A percentile compares a stretch with the other conserved stretches of the same genome.
Conservation (phyloP, 2,888 invertebrate species). For the Eupithecia abbreviata region DNA sequence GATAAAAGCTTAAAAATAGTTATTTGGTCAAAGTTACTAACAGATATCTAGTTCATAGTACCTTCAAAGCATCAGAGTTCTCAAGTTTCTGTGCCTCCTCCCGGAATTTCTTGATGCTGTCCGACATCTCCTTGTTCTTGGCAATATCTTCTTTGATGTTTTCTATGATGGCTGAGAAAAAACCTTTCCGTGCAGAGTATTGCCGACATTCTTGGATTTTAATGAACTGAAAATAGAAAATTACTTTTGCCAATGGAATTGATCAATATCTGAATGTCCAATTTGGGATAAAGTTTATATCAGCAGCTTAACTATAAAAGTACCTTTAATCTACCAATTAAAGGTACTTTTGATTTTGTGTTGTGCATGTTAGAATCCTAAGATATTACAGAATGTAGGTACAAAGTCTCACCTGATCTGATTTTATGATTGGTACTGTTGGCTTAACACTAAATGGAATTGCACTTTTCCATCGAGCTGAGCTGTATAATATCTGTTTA, state of each 20-base stretch:
- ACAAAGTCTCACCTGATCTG: slow-evolving; percentile 65
- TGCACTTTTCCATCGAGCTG: slow-evolving; percentile 77
- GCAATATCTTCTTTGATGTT: slow-evolving; percentile 97
- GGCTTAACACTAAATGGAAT: slow-evolving; percentile 70
- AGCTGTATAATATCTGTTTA: slow-evolving; percentile 74
- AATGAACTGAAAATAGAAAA: slow-evolving; percentile 53
- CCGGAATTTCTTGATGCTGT: slow-evolving; percentile 96
- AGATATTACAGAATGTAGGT: neutral
- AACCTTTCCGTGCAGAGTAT: slow-evolving; percentile 84
- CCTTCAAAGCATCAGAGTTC: slow-evolving; percentile 96
- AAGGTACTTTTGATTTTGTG: too few relatives aligned
- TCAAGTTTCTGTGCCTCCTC: slow-evolving; percentile 98
- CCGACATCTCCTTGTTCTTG: slow-evolving; percentile 99
- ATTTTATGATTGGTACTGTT: slow-evolving; percentile 59
- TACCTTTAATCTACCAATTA: neutral
- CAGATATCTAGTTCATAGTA: slow-evolving; percentile 31
- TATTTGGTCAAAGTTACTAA: too few relatives aligned
- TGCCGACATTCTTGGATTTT: slow-evolving; percentile 70
- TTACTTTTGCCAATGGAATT: neutral
- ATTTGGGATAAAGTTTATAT: neutral
- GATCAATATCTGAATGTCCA: neutral
- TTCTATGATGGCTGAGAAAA: slow-evolving; percentile 94
- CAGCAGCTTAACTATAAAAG: neutral
- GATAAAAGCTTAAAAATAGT: too few relatives aligned
- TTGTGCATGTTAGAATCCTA: neutral